phyloP scores from a whole-genome alignment of 2,113 vertebrate genomes.

The Paratilapia polleni region DNA sequence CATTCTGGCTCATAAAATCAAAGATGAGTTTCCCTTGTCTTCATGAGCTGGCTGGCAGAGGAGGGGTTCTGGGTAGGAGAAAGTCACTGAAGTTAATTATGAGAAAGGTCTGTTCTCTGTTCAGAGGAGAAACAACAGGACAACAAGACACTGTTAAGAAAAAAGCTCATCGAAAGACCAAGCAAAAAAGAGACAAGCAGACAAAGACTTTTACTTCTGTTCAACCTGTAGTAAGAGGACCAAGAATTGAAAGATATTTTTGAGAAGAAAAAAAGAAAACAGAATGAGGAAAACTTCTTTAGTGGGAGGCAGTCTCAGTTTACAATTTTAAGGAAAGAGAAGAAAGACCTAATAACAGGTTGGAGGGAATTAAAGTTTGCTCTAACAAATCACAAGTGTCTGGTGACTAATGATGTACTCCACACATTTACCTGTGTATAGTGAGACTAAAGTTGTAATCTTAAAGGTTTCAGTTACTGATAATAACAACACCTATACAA shows the following conservation, averaged over 20 bases:
- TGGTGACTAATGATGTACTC: background rate
- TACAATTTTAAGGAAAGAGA: background rate
- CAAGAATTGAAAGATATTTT: background rate
- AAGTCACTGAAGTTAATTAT: slow-evolving; percentile 62
- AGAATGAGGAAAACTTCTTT: background rate
- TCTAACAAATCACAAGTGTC: background rate
- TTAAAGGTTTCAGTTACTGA: background rate
- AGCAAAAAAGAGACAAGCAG: background rate
- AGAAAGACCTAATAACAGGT: background rate
- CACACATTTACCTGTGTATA: background rate
- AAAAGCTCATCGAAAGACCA: slow-evolving; percentile 10
- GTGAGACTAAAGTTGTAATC: background rate
- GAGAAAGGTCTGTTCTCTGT: slow-evolving; percentile 44
- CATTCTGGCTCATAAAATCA: slow-evolving; percentile 18
- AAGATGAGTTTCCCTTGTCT: slow-evolving; percentile 13
- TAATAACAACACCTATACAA: background rate
- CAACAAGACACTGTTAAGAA: slow-evolving; percentile 37
- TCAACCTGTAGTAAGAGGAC: background rate
- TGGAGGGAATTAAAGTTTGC: background rate
- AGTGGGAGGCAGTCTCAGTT: background rate
- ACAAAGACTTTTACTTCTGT: slow-evolving; percentile 10
- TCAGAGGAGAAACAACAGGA: slow-evolving; percentile 26
- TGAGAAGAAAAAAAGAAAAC: background rate
- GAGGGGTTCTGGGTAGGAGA: slow-evolving; percentile 14
- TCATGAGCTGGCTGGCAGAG: slow-evolving; percentile 7